These are phyloP conservation scores for Stegodyphus dumicola DNA, from an alignment of 1,140 invertebrate genomes.

Conservation along the genomic window DNA sequence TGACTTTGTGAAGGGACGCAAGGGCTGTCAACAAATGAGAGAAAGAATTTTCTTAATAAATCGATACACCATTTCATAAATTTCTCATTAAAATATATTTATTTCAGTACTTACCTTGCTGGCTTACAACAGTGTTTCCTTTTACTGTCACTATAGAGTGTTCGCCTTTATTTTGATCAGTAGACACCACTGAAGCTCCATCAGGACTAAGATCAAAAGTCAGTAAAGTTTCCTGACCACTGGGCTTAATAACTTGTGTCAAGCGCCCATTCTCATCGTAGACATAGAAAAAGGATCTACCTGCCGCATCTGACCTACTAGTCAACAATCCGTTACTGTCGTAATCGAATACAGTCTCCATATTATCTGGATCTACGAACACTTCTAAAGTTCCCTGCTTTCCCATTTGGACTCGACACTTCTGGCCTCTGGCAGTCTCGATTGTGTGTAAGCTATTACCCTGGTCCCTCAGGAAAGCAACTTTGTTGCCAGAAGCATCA, in stretches of 20 bases:
- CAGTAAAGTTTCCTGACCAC: conserved; percentile 86
- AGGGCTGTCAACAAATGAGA: too few relatives aligned
- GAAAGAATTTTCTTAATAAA: too few relatives aligned
- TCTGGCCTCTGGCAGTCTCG: conserved; percentile 93
- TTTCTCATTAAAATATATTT: not conserved
- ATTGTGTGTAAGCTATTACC: conserved; percentile 90
- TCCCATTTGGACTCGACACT: conserved; percentile 83
- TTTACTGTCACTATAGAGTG: conserved; percentile 75
- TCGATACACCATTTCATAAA: not conserved
- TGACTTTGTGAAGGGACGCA: too few relatives aligned
- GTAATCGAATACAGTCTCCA: conserved; percentile 93
- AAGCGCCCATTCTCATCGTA: conserved; percentile 95
- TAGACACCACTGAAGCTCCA: conserved; percentile 86
- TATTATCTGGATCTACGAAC: conserved; percentile 90
- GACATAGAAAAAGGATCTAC: conserved; percentile 91
- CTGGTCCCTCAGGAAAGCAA: conserved; percentile 86
- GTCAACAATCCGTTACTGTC: conserved; percentile 87
- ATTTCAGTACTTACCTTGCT: conserved; percentile 58
- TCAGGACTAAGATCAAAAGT: conserved; percentile 90
- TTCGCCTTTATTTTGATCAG: conserved; percentile 50
- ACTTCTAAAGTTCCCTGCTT: conserved; percentile 82
- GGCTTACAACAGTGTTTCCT: conserved; percentile 77
- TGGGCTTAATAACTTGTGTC: conserved; percentile 89
- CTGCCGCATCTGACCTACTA: conserved; percentile 81
- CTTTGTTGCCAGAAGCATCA: conserved; percentile 93